Evolutionary conservation across 2,888 invertebrate genomes (phyloP).

Genomic region (Cacoxenus indagator): DNA sequence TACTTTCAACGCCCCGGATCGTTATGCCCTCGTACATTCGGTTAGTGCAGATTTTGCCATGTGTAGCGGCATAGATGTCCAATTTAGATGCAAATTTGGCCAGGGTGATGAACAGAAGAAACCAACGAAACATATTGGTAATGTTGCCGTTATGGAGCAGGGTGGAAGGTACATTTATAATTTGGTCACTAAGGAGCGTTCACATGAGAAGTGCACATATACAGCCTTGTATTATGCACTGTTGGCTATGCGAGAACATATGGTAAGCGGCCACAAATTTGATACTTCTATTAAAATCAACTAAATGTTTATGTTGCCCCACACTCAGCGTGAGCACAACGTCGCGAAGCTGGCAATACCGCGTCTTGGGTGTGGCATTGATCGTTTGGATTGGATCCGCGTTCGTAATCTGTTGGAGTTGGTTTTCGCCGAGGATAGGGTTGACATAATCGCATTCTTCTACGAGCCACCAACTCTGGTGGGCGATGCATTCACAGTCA

Average conservation of each 20-base stretch:
- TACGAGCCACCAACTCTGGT: slow-evolving; percentile 58
- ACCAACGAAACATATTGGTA: slow-evolving; percentile 69
- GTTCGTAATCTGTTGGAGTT: slow-evolving; percentile 71
- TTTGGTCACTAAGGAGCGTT: slow-evolving; percentile 74
- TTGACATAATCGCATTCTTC: slow-evolving; percentile 73
- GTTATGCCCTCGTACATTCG: slow-evolving; percentile 74
- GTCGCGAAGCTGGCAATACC: slow-evolving; percentile 76
- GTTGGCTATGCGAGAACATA: slow-evolving; percentile 66
- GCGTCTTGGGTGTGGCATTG: slow-evolving; percentile 77
- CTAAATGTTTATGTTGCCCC: not conserved
- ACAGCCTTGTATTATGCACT: slow-evolving; percentile 71
- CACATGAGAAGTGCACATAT: slow-evolving; percentile 73
- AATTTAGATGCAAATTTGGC: slow-evolving; percentile 65
- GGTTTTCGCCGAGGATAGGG: slow-evolving; percentile 71
- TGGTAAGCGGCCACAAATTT: slow-evolving; percentile 53
- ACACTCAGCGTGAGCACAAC: slow-evolving; percentile 66
- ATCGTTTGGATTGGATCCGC: slow-evolving; percentile 75
- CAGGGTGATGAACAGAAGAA: slow-evolving; percentile 58
- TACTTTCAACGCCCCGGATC: slow-evolving; percentile 71
- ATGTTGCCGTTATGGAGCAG: slow-evolving; percentile 72
- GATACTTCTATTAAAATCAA: not conserved
- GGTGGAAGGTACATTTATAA: slow-evolving; percentile 73
- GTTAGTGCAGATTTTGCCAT: slow-evolving; percentile 74
- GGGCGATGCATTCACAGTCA: slow-evolving; percentile 45
- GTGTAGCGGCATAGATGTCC: slow-evolving; percentile 74